phyloP scores from a whole-genome alignment of 2,113 vertebrate species.

The Triplophysa tibetana region DNA sequence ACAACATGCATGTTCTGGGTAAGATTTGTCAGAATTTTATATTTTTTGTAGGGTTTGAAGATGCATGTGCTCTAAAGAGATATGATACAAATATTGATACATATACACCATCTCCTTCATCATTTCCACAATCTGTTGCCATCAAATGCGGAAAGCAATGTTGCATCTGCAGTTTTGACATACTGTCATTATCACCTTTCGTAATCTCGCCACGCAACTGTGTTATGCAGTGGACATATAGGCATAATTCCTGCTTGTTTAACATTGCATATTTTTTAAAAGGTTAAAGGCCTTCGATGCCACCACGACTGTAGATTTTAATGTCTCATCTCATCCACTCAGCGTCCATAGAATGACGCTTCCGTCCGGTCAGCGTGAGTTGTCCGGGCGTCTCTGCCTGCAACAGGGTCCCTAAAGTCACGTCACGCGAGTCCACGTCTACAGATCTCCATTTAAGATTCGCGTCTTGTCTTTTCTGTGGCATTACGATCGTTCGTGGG shows the following conservation, averaged over 20 bases:
- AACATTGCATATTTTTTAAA: constrained; percentile 76
- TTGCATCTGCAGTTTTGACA: constrained; percentile 48
- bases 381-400: background rate
- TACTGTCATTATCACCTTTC: constrained; percentile 41
- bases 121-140: background rate
- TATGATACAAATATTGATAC: constrained; percentile 82
- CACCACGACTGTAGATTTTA: constrained; percentile 43
- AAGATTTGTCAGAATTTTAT: constrained; percentile 46
- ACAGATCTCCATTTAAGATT: background rate
- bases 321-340: constrained; percentile 24
- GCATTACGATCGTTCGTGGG: background rate
- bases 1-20: constrained; percentile 59
- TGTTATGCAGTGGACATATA: constrained; percentile 57
- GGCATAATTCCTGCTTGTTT: constrained; percentile 67
- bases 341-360: too few species aligned
- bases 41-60: constrained; percentile 63
- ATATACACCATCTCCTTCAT: constrained; percentile 60
- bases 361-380: background rate
- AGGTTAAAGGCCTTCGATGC: constrained; percentile 67
- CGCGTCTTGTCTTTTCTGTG: background rate
- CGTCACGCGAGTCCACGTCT: background rate
- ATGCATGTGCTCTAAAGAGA: constrained; percentile 71
- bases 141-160: constrained; percentile 62
- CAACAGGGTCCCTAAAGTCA: background rate
- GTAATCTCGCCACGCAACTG: constrained; percentile 65